These are phyloP conservation scores for Eilema griseolum DNA, from an alignment of 2,888 invertebrate genomes.

Conservation along the genomic window DNA sequence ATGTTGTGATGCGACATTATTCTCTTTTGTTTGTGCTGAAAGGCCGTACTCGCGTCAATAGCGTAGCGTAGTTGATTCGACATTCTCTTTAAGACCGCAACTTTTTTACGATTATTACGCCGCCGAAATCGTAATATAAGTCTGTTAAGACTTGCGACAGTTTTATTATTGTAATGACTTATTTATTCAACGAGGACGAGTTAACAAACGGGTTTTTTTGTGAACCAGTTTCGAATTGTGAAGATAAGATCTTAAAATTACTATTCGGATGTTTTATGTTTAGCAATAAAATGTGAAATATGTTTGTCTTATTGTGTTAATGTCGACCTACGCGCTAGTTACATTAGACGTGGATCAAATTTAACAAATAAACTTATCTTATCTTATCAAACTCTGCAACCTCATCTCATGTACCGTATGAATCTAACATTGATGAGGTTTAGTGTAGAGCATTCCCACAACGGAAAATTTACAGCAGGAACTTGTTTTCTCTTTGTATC, in stretches of 20 bases:
- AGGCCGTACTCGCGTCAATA: not conserved
- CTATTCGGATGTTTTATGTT: not conserved
- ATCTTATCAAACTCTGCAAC: not conserved
- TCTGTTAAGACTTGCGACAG: slow-evolving; percentile 14
- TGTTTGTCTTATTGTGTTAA: not conserved
- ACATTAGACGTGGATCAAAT: not conserved
- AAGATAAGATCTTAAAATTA: slow-evolving; percentile 12
- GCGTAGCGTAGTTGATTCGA: not conserved
- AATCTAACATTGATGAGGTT: not conserved
- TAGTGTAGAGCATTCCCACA: not conserved
- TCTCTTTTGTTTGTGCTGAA: not conserved
- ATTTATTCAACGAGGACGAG: slow-evolving; percentile 22
- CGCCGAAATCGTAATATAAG: not conserved
- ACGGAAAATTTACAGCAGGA: no score
- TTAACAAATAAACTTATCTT: not conserved
- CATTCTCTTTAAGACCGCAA: slow-evolving; percentile 3
- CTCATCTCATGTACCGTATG: not conserved
- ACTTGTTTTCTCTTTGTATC: no score
- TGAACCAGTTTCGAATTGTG: slow-evolving; percentile 31
- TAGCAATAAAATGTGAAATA: not conserved
- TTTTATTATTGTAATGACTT: slow-evolving; percentile 35
- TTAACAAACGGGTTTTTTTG: slow-evolving; percentile 7
- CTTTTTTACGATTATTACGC: slow-evolving; percentile 11
- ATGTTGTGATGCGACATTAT: not conserved
- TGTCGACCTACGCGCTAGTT: not conserved